These are phyloP conservation scores for Leptopilina syphax DNA, from an alignment of 2,888 invertebrate species.

Conservation along the genomic window DNA sequence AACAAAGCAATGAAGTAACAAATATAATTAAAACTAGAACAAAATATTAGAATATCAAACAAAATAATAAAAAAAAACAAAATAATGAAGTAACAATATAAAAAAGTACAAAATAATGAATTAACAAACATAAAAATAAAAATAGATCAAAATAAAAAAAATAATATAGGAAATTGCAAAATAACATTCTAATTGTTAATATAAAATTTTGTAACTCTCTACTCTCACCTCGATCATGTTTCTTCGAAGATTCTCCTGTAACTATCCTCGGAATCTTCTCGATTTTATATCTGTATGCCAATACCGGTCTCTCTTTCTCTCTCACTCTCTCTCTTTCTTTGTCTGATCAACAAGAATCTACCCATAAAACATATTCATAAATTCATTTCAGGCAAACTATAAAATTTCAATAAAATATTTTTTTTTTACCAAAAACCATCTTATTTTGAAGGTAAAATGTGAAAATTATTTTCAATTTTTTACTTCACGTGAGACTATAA, in stretches of 20 bases:
- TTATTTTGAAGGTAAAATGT: too few species aligned
- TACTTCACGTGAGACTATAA: too few species aligned
- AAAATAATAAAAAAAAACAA: too few species aligned
- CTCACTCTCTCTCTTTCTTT: slow-evolving; percentile 28
- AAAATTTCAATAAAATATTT: slow-evolving; percentile 45
- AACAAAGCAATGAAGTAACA: too few species aligned
- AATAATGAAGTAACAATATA: too few species aligned
- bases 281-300: slow-evolving; percentile 63
- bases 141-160: background rate
- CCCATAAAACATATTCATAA: slow-evolving; percentile 48
- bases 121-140: too few species aligned
- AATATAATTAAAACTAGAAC: too few species aligned
- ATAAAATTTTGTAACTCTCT: background rate
- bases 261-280: slow-evolving; percentile 63
- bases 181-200: background rate
- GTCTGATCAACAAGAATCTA: slow-evolving; percentile 55
- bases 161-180: background rate
- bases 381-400: slow-evolving; percentile 54
- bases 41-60: too few species aligned
- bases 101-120: too few species aligned
- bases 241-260: slow-evolving; percentile 59
- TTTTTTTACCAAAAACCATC: slow-evolving; percentile 49
- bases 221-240: slow-evolving; percentile 70
- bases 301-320: slow-evolving; percentile 62
- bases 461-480: too few species aligned